Percentiles rank a stretch among this genome's conserved stretches.
Evolutionary conservation across 2,888 invertebrate genomes (phyloP).

Genomic region (Drosophila quinaria): DNA sequence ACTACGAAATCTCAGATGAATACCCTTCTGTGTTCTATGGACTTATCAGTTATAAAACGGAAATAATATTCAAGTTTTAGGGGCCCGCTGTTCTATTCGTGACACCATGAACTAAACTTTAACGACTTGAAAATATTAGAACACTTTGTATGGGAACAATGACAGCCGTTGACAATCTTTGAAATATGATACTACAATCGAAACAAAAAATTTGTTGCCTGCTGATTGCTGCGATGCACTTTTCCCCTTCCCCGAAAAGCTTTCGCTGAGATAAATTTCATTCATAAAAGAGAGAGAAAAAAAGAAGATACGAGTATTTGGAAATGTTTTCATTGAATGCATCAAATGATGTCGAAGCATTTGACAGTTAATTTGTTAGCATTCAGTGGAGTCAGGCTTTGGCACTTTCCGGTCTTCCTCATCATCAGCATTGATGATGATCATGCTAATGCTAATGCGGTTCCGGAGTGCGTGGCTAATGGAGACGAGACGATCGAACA

Average conservation of each 20-base stretch:
- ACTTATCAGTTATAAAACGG: constrained; percentile 24
- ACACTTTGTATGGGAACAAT: constrained; percentile 60
- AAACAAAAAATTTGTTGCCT: constrained; percentile 18
- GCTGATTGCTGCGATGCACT: constrained; percentile 36
- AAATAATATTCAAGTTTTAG: constrained; percentile 41
- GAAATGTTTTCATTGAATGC: constrained; percentile 71
- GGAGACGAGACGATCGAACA: constrained; percentile 42
- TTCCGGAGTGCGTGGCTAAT: constrained; percentile 76
- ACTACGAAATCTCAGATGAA: constrained; percentile 3
- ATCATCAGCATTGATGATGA: constrained; percentile 46
- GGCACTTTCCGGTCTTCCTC: constrained; percentile 65
- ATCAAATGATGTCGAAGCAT: constrained; percentile 64
- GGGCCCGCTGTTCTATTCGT: constrained; percentile 25
- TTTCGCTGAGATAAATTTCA: constrained; percentile 47
- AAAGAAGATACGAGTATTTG: constrained; percentile 43
- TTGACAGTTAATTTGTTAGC: constrained; percentile 80
- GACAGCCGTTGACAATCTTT: constrained; percentile 71
- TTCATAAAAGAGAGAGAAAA: constrained; percentile 33
- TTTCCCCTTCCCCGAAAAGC: constrained; percentile 30
- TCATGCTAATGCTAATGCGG: constrained; percentile 76
- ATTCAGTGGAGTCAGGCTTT: constrained; percentile 52
- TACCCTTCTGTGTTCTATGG: constrained; percentile 7
- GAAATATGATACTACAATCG: constrained; percentile 69
- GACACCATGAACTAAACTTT: constrained; percentile 36
- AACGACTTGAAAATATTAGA: constrained; percentile 69